Evolutionary conservation across 2,797 vertebrate species (phyloP).

Genomic region (Pseudochromis fuscus): DNA sequence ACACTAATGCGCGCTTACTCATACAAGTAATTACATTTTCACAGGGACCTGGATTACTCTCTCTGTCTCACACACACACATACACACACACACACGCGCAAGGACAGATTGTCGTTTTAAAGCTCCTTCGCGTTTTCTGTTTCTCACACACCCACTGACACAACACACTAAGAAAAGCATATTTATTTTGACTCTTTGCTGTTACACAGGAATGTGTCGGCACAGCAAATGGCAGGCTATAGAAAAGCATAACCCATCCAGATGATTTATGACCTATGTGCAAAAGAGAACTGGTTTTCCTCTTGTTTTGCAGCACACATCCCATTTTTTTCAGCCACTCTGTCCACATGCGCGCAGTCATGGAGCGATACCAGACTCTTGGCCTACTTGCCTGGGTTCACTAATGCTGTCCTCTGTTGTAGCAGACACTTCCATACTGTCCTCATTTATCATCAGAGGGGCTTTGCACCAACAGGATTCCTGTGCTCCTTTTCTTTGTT

Average conservation of each 20-base stretch:
- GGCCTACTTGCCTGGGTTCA: slow-evolving; percentile 78
- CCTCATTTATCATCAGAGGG: slow-evolving; percentile 76
- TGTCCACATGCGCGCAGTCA: slow-evolving; percentile 52
- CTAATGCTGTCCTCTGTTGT: slow-evolving; percentile 73
- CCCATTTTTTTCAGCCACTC: not conserved
- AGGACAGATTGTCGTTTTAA: slow-evolving; percentile 53
- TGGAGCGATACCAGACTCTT: slow-evolving; percentile 68
- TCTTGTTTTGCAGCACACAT: slow-evolving; percentile 26
- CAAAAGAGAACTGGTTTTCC: slow-evolving; percentile 62
- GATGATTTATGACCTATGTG: slow-evolving; percentile 79
- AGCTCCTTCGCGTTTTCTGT: slow-evolving; percentile 50
- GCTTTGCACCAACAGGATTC: slow-evolving; percentile 49
- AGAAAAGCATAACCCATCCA: slow-evolving; percentile 69
- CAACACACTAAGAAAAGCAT: slow-evolving; percentile 70
- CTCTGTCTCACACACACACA: slow-evolving; percentile 36
- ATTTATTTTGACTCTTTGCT: slow-evolving; percentile 80
- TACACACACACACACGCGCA: slow-evolving; percentile 24
- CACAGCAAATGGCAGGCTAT: slow-evolving; percentile 77
- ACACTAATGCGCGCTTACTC: slow-evolving; percentile 79
- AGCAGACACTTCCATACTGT: slow-evolving; percentile 65
- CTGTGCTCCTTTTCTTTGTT: slow-evolving; percentile 26
- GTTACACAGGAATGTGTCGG: slow-evolving; percentile 77
- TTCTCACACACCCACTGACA: slow-evolving; percentile 69
- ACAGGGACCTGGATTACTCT: slow-evolving; percentile 74
- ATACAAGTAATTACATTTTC: slow-evolving; percentile 84